phyloP scores from a whole-genome alignment of 2,888 invertebrate species.

The Volucella zonaria region DNA sequence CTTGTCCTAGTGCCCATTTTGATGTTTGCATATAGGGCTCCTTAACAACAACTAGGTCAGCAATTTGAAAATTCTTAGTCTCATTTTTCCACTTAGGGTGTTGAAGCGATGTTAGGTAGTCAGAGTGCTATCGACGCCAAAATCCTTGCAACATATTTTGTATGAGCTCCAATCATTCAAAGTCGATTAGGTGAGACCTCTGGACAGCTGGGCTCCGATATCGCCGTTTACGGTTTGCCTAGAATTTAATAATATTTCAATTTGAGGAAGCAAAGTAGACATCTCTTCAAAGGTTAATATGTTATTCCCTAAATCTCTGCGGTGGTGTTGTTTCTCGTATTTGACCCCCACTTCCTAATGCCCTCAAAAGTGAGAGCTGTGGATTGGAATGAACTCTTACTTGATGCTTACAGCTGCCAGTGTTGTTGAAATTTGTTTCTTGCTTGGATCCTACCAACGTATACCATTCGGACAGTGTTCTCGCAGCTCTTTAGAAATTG shows the following conservation, averaged over 20 bases:
- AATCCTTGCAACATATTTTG: too few relatives aligned
- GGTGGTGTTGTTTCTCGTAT: slow-evolving; percentile 63
- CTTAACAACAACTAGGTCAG: too few relatives aligned
- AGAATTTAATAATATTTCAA: slow-evolving; percentile 63
- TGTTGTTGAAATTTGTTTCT: slow-evolving; percentile 32
- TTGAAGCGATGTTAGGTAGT: too few relatives aligned
- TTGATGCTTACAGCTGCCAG: slow-evolving; percentile 49
- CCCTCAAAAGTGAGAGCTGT: slow-evolving; percentile 60
- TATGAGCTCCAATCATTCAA: slow-evolving; percentile 46
- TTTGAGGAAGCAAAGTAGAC: slow-evolving; percentile 52
- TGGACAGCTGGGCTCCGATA: slow-evolving; percentile 43
- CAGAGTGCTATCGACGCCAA: too few relatives aligned
- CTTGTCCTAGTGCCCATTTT: too few relatives aligned
- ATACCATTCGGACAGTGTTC: too few relatives aligned
- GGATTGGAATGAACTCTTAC: slow-evolving; percentile 66
- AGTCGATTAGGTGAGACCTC: slow-evolving; percentile 38
- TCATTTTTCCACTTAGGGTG: too few relatives aligned
- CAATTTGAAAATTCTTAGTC: too few relatives aligned
- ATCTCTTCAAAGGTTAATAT: slow-evolving; percentile 60
- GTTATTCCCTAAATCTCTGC: slow-evolving; percentile 27
- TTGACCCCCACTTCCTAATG: slow-evolving; percentile 65
- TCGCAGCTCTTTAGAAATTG: too few relatives aligned
- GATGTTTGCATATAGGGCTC: too few relatives aligned
- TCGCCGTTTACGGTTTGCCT: slow-evolving; percentile 62
- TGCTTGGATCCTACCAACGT: too few relatives aligned